phyloP scores from a whole-genome alignment of 1,140 invertebrate genomes.

The Drosophila pseudoananassae region DNA sequence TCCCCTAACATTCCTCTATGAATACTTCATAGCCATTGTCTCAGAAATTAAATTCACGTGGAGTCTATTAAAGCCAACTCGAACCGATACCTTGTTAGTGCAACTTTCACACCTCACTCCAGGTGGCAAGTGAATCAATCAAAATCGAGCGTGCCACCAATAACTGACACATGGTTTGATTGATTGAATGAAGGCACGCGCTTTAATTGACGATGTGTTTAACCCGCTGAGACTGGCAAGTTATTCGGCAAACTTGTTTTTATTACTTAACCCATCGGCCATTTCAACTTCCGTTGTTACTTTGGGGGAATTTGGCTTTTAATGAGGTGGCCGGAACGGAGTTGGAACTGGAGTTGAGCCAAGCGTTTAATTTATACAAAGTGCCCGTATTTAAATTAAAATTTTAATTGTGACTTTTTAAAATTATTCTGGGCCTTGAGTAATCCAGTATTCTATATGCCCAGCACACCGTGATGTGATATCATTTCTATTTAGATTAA shows the following conservation, averaged over 20 bases:
- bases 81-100: slow-evolving; percentile 10
- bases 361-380: slow-evolving; percentile 17
- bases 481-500: slow-evolving; percentile 20
- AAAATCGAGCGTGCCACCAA: slow-evolving; percentile 37
- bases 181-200: slow-evolving; percentile 36
- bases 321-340: slow-evolving; percentile 35
- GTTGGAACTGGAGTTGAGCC: slow-evolving; percentile 26
- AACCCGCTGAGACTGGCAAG: slow-evolving; percentile 18
- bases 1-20: background rate
- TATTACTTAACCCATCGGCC: slow-evolving; percentile 6
- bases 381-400: slow-evolving; percentile 35
- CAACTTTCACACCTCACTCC: slow-evolving; percentile 40
- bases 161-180: slow-evolving; percentile 22
- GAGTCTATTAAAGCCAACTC: slow-evolving; percentile 38
- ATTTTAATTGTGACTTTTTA: slow-evolving; percentile 26
- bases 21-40: background rate
- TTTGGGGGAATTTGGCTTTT: slow-evolving; percentile 33
- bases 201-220: slow-evolving; percentile 42
- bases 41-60: background rate
- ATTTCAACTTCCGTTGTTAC: slow-evolving; percentile 17
- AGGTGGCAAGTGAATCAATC: slow-evolving; percentile 48
- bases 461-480: slow-evolving; percentile 2
- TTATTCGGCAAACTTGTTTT: slow-evolving; percentile 8
- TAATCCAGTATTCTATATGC: slow-evolving; percentile 6
- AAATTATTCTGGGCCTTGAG: slow-evolving; percentile 24